Conservation (phyloP, 2,797 vertebrate species). For the Mus caroli region DNA sequence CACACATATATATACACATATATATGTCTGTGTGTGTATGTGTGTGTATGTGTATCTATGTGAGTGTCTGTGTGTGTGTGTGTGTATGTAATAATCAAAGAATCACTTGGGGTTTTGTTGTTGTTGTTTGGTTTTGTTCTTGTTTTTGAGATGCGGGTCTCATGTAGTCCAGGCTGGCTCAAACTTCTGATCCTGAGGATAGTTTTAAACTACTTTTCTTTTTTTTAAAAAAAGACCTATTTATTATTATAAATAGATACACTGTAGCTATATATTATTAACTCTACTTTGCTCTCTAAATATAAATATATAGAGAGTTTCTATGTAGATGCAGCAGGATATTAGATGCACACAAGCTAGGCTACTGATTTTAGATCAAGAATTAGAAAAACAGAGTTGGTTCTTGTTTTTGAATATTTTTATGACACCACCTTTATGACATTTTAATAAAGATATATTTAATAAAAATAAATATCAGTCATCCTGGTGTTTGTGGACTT, state of each 20-base stretch:
- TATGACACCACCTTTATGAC: background rate
- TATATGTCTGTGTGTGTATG: no score
- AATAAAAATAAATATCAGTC: slow-evolving; percentile 53
- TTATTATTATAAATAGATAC: no score
- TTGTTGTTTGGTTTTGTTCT: background rate
- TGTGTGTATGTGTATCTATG: no score
- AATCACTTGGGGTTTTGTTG: background rate
- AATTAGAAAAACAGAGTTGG: slow-evolving; percentile 16
- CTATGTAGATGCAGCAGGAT: background rate
- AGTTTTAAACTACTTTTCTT: background rate
- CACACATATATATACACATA: no score
- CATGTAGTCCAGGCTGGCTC: background rate
- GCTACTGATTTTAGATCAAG: background rate
- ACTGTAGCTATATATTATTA: no score
- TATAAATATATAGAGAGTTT: background rate
- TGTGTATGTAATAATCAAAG: background rate
- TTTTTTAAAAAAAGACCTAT: no score
- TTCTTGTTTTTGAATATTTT: slow-evolving; percentile 31
- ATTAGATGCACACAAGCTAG: slow-evolving; percentile 1
- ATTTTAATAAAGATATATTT: slow-evolving; percentile 62
- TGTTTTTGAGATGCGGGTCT: background rate
- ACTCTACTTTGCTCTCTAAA: no score
- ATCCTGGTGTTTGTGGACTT: slow-evolving; percentile 9
- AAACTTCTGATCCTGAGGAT: background rate
- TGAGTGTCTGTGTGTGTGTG: no score